phyloP scores from a whole-genome alignment of 2,797 vertebrate species.

The Carcharodon carcharias region DNA sequence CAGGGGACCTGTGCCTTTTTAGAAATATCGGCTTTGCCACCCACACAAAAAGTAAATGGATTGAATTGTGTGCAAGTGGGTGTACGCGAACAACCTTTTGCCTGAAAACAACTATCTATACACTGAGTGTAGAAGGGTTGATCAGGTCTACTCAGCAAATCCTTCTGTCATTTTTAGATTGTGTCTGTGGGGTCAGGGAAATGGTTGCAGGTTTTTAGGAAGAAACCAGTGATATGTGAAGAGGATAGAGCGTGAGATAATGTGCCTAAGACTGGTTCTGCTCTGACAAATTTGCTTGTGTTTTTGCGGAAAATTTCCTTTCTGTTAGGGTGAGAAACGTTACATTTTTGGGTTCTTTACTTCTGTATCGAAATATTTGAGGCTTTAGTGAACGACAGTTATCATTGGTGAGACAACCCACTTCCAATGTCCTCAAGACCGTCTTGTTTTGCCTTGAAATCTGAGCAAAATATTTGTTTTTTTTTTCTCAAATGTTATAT shows the following conservation, averaged over 20 bases:
- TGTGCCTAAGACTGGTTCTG: not conserved
- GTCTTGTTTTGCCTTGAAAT: too few species aligned
- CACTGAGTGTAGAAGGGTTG: not conserved
- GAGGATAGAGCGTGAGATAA: not conserved
- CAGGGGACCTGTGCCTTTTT: not conserved
- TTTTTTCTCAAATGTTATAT: too few species aligned
- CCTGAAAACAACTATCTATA: not conserved
- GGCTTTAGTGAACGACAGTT: not conserved
- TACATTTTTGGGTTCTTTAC: not conserved
- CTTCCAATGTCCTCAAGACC: not conserved
- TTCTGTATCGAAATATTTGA: too few species aligned
- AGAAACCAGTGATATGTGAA: not conserved
- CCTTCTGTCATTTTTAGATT: not conserved
- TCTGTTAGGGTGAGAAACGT: not conserved
- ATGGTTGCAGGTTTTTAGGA: not conserved
- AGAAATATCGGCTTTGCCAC: not conserved
- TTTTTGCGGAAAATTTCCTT: not conserved
- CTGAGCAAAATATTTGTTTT: not conserved
- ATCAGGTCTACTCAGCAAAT: not conserved
- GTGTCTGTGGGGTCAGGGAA: not conserved
- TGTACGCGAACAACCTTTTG: not conserved
- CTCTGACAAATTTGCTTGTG: not conserved
- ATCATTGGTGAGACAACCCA: not conserved
- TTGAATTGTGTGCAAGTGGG: not conserved
- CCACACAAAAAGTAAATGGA: not conserved